Evolutionary conservation across 2,888 invertebrate genomes (phyloP).

Genomic region (Ennomos fuscantarius): DNA sequence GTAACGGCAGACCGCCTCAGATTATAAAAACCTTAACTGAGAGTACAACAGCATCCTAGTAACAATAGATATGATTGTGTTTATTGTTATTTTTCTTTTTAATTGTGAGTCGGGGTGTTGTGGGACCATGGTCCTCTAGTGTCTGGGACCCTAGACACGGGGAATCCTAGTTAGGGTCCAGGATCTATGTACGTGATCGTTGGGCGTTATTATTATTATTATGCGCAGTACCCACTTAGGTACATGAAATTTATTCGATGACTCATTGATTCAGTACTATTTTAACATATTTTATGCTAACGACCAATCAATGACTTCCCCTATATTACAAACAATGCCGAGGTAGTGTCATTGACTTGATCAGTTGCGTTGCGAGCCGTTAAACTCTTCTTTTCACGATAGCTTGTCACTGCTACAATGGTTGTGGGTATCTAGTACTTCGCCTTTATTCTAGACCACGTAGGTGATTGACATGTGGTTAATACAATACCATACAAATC

Average conservation of each 20-base stretch:
- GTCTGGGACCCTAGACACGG: too few relatives aligned
- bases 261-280: slow-evolving; percentile 14
- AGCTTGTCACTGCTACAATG: slow-evolving; percentile 18
- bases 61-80: background rate
- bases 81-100: background rate
- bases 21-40: too few relatives aligned
- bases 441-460: slow-evolving; percentile 12
- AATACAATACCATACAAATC: too few relatives aligned
- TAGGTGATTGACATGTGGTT: slow-evolving; percentile 9
- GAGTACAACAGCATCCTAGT: too few relatives aligned
- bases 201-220: background rate
- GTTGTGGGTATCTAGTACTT: slow-evolving; percentile 13
- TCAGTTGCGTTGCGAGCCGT: slow-evolving; percentile 15
- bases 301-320: slow-evolving; percentile 26
- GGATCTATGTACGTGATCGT: too few relatives aligned
- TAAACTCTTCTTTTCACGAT: slow-evolving; percentile 21
- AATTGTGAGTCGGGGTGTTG: too few relatives aligned
- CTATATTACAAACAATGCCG: slow-evolving; percentile 16
- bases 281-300: slow-evolving; percentile 27
- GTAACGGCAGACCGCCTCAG: too few relatives aligned
- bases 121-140: too few relatives aligned
- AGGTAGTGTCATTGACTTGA: slow-evolving; percentile 20
- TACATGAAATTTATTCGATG: slow-evolving; percentile 1
- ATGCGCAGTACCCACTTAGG: too few relatives aligned
- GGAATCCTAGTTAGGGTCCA: too few relatives aligned